phyloP scores from a whole-genome alignment of 2,888 invertebrate genomes.

The Drosophila percnosoma region DNA sequence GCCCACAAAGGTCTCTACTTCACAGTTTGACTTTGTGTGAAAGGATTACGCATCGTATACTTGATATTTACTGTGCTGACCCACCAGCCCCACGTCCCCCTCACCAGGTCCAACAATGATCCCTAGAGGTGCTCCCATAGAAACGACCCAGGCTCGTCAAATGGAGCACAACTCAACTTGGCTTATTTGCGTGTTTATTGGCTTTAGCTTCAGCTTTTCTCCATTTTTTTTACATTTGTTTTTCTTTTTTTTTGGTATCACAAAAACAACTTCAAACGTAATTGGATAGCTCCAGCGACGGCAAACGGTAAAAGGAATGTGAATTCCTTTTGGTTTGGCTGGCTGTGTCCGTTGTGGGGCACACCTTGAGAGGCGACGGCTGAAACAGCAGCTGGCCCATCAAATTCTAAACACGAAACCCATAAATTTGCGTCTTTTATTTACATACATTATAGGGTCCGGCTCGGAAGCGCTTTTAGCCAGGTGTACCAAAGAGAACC shows the following conservation, averaged over 20 bases:
- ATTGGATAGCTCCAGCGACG: conserved; percentile 60
- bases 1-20: conserved; percentile 26
- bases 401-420: conserved; percentile 76
- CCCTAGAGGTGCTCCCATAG: conserved; percentile 12
- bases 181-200: conserved; percentile 81
- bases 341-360: conserved; percentile 32
- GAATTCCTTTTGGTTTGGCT: conserved; percentile 37
- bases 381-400: conserved; percentile 53
- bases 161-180: conserved; percentile 38
- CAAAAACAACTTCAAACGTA: conserved; percentile 68
- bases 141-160: conserved; percentile 16
- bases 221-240: background rate
- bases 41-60: conserved; percentile 46
- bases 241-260: conserved; percentile 24
- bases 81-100: background rate
- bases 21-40: conserved; percentile 9
- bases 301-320: conserved; percentile 45
- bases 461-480: conserved; percentile 34
- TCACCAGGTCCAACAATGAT: background rate
- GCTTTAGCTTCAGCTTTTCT: conserved; percentile 52
- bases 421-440: conserved; percentile 77
- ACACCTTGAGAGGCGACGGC: conserved; percentile 56
- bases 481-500: conserved; percentile 11
- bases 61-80: conserved; percentile 45
- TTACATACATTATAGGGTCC: conserved; percentile 72